Base-by-base conservation (phyloP, 23 tunicate species). In the Trididemnum clinides region DNA sequence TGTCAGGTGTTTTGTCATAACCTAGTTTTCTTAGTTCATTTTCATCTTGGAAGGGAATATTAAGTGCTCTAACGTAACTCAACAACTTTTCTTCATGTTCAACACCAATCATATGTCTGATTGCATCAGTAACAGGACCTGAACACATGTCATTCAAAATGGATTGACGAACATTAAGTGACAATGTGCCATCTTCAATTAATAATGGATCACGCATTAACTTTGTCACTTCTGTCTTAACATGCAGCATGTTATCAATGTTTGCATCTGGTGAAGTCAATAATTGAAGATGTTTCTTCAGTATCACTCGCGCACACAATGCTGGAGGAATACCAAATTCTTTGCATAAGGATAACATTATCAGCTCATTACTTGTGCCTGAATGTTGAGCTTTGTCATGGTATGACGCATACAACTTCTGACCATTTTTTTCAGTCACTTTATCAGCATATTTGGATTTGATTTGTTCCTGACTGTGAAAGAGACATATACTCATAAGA, bases 1-100 rank as follows among this genome's bases (percentile, higher is more conserved):
- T 50, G 88, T 96, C 99, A 19, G 99, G 99, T 33, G 99, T 96
- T 83, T 91, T 92, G 63, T 96, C 99, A 57, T 83, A 92, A 2
- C 99, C 99, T 1, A 87, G 74, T 31, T 78, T 87, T 23, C 95
- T 54, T 18, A 90, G 71, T 21, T 91, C 99, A 39, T 74, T 78
- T 76, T 95, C 99, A 80, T 90, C 88, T 86, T 51, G 82, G 64
- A 33, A 89, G 0, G 94, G 98, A 33, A 95, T 78, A 20, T 64
- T 54, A 36, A 85, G 77, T 27, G 27, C 51, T 69, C 82, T 81
- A 18, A 96, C 90, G 64, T 64, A 19, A 10, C 72, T 34, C 12
- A 71, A 70, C 12, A 96, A 76, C 36, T 70, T 91, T 31, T 80
- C 39, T 73, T 96, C 99, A 71, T 70, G 88, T 64, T 91, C 96